Evolutionary conservation across 2,797 vertebrate species (phyloP).

Genomic region (Nasua narica): DNA sequence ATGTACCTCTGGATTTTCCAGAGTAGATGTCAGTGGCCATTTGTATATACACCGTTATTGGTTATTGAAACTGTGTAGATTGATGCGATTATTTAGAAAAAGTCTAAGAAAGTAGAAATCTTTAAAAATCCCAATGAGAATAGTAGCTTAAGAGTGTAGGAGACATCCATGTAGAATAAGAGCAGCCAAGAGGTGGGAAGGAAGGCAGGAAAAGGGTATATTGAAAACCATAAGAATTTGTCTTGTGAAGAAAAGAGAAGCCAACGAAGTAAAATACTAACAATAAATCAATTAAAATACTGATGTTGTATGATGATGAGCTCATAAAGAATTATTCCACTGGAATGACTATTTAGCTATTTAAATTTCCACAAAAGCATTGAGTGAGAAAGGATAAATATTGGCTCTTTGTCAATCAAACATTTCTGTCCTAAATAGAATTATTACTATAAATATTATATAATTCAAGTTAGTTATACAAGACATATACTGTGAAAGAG

Average conservation of each 20-base stretch:
- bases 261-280: neutral
- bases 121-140: neutral
- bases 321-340: neutral
- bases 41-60: neutral
- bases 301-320: neutral
- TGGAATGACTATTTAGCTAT: neutral
- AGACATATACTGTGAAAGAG: neutral
- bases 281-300: neutral
- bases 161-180: neutral
- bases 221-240: neutral
- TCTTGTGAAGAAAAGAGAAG: neutral
- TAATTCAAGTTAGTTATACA: neutral
- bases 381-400: neutral
- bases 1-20: neutral
- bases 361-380: neutral
- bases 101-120: neutral
- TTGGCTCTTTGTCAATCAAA: neutral
- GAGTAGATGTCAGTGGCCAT: neutral
- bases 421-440: neutral
- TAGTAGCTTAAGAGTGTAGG: neutral
- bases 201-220: fast-evolving
- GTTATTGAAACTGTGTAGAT: neutral
- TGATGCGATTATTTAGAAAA: neutral
- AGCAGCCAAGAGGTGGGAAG: neutral
- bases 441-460: neutral